These are phyloP conservation scores for Lepus oiostolus DNA, from an alignment of 2,797 vertebrate species.

Conservation along the genomic window DNA sequence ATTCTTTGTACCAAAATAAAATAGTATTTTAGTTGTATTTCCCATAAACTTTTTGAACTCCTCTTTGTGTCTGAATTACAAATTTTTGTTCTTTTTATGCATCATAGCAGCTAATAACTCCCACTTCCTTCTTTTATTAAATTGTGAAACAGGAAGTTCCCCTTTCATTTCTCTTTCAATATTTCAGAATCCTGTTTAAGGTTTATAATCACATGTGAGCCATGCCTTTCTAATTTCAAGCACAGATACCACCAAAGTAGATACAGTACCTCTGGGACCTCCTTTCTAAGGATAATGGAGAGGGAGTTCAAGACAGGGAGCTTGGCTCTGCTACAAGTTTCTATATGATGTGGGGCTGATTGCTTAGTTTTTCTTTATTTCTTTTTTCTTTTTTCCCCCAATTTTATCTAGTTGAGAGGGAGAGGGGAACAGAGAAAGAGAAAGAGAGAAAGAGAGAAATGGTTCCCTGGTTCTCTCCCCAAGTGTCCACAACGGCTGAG, in stretches of 20 bases:
- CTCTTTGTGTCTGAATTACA: background rate
- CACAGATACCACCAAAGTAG: background rate
- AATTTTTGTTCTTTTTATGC: background rate
- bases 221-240: background rate
- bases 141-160: background rate
- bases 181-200: constrained; percentile 17
- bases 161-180: background rate
- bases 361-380: background rate
- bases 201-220: background rate
- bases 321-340: background rate
- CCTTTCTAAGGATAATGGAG: constrained; percentile 14
- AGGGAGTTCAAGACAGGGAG: background rate
- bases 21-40: too few relatives aligned
- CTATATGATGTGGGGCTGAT: background rate
- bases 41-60: too few relatives aligned
- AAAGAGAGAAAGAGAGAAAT: too few relatives aligned
- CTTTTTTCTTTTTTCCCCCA: too few relatives aligned
- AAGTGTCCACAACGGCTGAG: too few relatives aligned
- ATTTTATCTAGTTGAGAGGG: too few relatives aligned
- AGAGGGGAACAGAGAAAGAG: too few relatives aligned
- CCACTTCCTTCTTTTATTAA: background rate
- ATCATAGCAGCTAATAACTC: background rate
- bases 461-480: too few relatives aligned
- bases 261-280: background rate
- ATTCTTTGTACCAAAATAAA: too few relatives aligned